phyloP scores from a whole-genome alignment of 2,888 invertebrate genomes.

The Blera fallax region DNA sequence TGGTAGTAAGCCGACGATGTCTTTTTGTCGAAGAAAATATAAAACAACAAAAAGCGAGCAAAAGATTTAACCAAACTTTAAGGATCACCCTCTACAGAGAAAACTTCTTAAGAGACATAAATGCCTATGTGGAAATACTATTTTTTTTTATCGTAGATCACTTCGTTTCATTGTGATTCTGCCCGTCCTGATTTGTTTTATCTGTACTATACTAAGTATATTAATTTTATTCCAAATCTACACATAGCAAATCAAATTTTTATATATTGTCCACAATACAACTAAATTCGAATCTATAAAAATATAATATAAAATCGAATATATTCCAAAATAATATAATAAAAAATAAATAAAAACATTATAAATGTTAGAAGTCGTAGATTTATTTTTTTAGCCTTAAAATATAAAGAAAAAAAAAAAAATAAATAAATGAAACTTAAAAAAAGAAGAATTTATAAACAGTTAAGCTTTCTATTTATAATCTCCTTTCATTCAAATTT shows the following conservation, averaged over 20 bases:
- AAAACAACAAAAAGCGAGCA: background rate
- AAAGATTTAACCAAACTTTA: background rate
- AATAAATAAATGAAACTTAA: too few relatives aligned
- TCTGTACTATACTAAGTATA: constrained; percentile 89
- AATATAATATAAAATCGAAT: constrained; percentile 50
- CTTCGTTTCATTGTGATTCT: constrained; percentile 87
- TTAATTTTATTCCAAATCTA: constrained; percentile 86
- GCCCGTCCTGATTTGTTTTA: constrained; percentile 88
- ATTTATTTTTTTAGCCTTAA: constrained; percentile 51
- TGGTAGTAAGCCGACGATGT: background rate
- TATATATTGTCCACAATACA: constrained; percentile 72
- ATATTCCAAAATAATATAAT: constrained; percentile 29
- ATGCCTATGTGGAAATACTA: background rate
- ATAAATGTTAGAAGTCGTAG: constrained; percentile 31
- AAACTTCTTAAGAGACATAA: background rate
- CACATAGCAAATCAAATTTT: constrained; percentile 80
- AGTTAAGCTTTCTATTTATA: constrained; percentile 55
- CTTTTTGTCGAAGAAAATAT: background rate
- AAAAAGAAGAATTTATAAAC: constrained; percentile 58
- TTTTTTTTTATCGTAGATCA: constrained; percentile 82
- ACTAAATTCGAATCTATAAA: constrained; percentile 49
- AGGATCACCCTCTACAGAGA: background rate
- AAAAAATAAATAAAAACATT: background rate
- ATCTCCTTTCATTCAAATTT: constrained; percentile 34
- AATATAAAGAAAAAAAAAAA: constrained; percentile 16